phyloP scores from a whole-genome alignment of 2,797 vertebrate species.

The Acipenser ruthenus region DNA sequence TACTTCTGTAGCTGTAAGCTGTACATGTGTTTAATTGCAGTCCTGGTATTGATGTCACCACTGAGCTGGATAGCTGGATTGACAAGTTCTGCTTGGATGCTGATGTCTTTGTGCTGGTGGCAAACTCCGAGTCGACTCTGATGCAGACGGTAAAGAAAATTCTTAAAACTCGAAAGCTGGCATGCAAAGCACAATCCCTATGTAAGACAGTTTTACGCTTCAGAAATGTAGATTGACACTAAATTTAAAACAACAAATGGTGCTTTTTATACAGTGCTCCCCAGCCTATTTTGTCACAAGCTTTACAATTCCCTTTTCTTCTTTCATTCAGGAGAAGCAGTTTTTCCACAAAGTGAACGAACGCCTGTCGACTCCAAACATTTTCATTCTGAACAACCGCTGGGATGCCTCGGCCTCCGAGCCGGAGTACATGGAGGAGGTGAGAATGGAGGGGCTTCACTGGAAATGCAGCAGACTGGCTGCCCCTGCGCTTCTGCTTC shows the following conservation, averaged over 20 bases:
- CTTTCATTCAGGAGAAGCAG: slow-evolving; percentile 77
- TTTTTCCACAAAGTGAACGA: slow-evolving; percentile 98
- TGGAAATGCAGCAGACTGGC: not conserved
- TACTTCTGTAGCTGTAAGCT: no score
- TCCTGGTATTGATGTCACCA: slow-evolving; percentile 94
- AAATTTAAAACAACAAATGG: no score
- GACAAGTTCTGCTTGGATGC: slow-evolving; percentile 96
- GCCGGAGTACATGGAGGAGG: slow-evolving; percentile 97
- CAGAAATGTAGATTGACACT: no score
- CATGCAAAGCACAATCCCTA: no score
- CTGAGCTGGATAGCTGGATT: slow-evolving; percentile 97
- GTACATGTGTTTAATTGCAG: slow-evolving; percentile 40
- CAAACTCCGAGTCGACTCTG: slow-evolving; percentile 91
- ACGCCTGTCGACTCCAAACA: slow-evolving; percentile 89
- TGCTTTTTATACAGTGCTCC: no score
- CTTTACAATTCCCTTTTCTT: not conserved
- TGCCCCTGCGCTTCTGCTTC: not conserved
- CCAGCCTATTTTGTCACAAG: not conserved
- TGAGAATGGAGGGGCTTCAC: slow-evolving; percentile 38
- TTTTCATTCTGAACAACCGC: slow-evolving; percentile 96
- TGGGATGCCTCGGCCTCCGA: slow-evolving; percentile 95
- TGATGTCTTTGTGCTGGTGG: slow-evolving; percentile 95
- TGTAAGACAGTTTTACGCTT: no score
- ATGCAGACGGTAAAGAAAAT: slow-evolving; percentile 84
- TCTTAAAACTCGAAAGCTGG: no score